Conservation (phyloP, 2,797 vertebrate genomes). For the Acipenser ruthenus region DNA sequence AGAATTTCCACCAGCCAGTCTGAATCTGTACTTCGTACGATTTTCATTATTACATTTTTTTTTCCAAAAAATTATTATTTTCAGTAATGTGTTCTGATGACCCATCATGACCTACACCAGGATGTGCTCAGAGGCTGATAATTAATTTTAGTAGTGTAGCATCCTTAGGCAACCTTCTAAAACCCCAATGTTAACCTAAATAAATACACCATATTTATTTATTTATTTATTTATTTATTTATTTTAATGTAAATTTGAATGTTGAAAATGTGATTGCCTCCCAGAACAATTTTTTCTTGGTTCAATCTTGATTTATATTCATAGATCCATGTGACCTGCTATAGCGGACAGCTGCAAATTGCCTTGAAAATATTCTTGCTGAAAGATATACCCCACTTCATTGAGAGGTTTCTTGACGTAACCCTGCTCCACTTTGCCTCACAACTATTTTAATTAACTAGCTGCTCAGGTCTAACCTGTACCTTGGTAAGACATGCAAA, state of each 20-base stretch:
- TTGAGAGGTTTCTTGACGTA: conserved; percentile 5
- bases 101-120: no score
- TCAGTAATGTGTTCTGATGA: no score
- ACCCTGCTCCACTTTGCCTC: background rate
- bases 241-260: background rate
- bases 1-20: no score
- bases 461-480: background rate
- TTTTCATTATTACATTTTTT: no score
- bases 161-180: no score
- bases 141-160: no score
- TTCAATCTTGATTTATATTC: background rate
- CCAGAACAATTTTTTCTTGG: background rate
- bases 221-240: conserved; percentile 1
- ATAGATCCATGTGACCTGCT: background rate
- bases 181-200: no score
- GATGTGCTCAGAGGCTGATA: no score
- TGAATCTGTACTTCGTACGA: no score
- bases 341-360: background rate
- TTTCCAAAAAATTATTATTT: no score
- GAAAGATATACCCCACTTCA: background rate
- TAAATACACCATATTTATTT: background rate
- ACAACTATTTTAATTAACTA: conserved; percentile 3
- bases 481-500: conserved; percentile 6
- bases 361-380: background rate
- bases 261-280: background rate